These are phyloP conservation scores for Campaea margaritaria DNA, from an alignment of 2,888 invertebrate genomes.

Conservation along the genomic window DNA sequence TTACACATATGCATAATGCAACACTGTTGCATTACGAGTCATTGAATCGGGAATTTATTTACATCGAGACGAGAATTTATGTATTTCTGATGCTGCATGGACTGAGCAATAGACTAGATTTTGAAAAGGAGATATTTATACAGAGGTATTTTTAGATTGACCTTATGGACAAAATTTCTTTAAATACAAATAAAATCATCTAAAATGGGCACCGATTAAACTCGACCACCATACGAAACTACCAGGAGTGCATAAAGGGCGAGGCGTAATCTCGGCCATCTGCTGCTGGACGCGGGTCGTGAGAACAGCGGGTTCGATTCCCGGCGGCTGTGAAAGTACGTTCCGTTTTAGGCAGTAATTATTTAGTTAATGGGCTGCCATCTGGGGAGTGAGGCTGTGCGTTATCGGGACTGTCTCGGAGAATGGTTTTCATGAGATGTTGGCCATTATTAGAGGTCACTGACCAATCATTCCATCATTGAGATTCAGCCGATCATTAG, in stretches of 20 bases:
- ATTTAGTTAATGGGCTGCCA: conserved; percentile 41
- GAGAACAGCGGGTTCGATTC: conserved; percentile 46
- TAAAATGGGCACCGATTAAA: conserved; percentile 34
- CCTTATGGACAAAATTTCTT: background rate
- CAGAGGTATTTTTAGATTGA: background rate
- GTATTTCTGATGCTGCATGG: background rate
- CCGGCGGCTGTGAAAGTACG: conserved; percentile 52
- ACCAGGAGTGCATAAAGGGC: conserved; percentile 45
- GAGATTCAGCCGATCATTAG: no score
- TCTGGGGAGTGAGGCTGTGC: conserved; percentile 16
- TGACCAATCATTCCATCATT: no score
- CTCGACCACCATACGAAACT: conserved; percentile 29
- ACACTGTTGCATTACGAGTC: conserved; percentile 13
- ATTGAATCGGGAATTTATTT: conserved; percentile 31
- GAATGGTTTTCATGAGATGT: background rate
- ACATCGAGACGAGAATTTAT: conserved; percentile 12
- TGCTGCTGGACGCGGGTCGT: conserved; percentile 46
- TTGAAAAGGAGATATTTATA: no score
- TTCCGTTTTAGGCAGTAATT: conserved; percentile 50
- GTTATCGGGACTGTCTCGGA: conserved; percentile 11
- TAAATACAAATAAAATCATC: conserved; percentile 29
- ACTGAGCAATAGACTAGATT: no score
- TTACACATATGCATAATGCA: conserved; percentile 29
- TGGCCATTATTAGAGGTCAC: no score
- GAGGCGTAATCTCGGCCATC: conserved; percentile 37